These are phyloP conservation scores for Conus ventricosus DNA, from an alignment of 1,140 invertebrate species.

Conservation along the genomic window DNA sequence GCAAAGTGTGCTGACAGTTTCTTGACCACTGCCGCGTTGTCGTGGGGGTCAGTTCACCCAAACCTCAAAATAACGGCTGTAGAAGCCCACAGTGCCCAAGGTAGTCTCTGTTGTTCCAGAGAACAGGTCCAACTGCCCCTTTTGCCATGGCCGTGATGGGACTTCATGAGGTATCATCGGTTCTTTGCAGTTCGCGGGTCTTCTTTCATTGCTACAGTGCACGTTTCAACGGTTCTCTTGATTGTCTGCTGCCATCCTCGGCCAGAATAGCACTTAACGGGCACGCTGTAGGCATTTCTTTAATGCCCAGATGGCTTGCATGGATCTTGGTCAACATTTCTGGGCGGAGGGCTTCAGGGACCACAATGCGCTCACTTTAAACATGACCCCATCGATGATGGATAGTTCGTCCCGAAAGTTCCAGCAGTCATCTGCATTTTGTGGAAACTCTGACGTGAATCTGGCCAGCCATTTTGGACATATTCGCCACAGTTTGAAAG, in stretches of 20 bases:
- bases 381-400: no score
- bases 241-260: no score
- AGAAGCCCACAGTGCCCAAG: background rate
- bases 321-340: background rate
- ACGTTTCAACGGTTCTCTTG: no score
- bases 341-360: background rate
- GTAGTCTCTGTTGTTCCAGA: background rate
- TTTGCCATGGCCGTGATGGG: conserved; percentile 20
- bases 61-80: no score
- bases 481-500: background rate
- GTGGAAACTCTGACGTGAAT: background rate
- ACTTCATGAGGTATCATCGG: background rate
- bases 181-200: no score
- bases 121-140: background rate
- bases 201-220: no score
- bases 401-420: no score
- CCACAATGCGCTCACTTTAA: background rate
- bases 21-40: background rate
- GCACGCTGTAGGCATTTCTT: background rate
- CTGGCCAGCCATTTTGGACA: conserved; percentile 31
- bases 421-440: background rate
- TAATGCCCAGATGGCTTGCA: background rate
- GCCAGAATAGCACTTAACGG: background rate
- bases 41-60: no score
- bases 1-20: background rate